Percentiles rank a stretch among this genome's conserved stretches.
Conservation (phyloP, 2,888 invertebrate genomes). For the Cyaniris semiargus region DNA sequence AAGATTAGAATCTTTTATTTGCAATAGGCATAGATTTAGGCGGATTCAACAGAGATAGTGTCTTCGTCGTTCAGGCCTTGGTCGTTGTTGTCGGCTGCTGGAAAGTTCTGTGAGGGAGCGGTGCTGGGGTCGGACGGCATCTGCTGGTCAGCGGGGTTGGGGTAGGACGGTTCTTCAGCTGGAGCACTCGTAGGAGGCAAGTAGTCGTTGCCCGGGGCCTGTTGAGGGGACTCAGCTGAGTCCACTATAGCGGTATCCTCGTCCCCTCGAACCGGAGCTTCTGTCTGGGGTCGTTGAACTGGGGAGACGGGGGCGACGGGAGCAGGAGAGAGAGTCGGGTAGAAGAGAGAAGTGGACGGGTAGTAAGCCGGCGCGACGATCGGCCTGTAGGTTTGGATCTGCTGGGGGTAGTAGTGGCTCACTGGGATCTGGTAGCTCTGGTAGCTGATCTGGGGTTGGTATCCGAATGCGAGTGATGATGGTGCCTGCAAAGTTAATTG, state of each 20-base stretch:
- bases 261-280: constrained; percentile 51
- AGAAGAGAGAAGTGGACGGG: constrained; percentile 53
- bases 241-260: constrained; percentile 67
- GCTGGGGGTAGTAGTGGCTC: constrained; percentile 50
- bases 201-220: constrained; percentile 41
- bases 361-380: constrained; percentile 53
- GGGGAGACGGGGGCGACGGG: constrained; percentile 44
- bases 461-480: constrained; percentile 49
- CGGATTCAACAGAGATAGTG: constrained; percentile 71
- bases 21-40: constrained; percentile 40
- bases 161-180: constrained; percentile 33
- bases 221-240: constrained; percentile 58
- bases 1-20: neutral
- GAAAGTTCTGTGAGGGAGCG: constrained; percentile 47
- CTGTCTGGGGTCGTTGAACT: constrained; percentile 40
- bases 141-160: constrained; percentile 31
- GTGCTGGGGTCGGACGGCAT: constrained; percentile 35
- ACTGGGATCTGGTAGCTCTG: constrained; percentile 58
- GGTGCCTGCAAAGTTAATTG: constrained; percentile 51
- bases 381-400: constrained; percentile 52
- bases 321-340: constrained; percentile 50
- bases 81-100: constrained; percentile 52
- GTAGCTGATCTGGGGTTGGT: constrained; percentile 58
- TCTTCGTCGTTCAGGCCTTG: constrained; percentile 68
- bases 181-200: constrained; percentile 6